Percentiles rank a stretch among this genome's conserved stretches.
These are phyloP conservation scores for Cydia strobilella DNA, from an alignment of 1,140 invertebrate species.

Conservation along the genomic window DNA sequence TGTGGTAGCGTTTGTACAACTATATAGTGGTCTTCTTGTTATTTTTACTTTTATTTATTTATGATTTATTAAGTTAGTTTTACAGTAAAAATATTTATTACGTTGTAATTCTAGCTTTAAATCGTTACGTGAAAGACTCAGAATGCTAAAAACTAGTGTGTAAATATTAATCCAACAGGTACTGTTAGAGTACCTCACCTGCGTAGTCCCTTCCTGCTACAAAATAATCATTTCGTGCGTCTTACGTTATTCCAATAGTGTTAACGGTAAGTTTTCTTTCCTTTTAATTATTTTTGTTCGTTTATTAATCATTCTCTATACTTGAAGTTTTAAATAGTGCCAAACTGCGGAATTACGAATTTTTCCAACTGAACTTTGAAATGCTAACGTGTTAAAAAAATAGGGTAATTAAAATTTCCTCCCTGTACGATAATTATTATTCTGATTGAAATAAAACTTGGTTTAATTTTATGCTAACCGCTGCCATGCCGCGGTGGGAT, in stretches of 20 bases:
- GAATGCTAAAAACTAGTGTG: constrained; percentile 47
- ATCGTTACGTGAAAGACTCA: constrained; percentile 32
- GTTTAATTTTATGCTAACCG: constrained; percentile 46
- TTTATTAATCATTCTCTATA: not conserved
- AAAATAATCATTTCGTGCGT: not conserved
- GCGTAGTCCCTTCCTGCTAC: constrained; percentile 22
- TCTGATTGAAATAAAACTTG: not conserved
- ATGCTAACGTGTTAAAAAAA: constrained; percentile 11
- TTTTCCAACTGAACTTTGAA: not conserved
- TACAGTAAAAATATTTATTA: not conserved
- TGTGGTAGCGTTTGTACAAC: not conserved
- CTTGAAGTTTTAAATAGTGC: not conserved
- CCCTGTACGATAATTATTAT: not conserved
- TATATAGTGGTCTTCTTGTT: not conserved
- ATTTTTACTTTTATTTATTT: constrained; percentile 28
- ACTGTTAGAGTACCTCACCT: constrained; percentile 38
- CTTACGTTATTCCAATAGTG: not conserved
- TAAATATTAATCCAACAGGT: constrained; percentile 54
- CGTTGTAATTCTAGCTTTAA: not conserved
- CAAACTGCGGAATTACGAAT: constrained; percentile 16
- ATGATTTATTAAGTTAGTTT: constrained; percentile 19
- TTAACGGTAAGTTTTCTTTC: not conserved
- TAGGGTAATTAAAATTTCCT: not conserved
- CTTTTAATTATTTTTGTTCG: not conserved
- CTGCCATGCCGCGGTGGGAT: constrained; percentile 40